phyloP scores from a whole-genome alignment of 1,140 invertebrate species.

The Drosophila teissieri region DNA sequence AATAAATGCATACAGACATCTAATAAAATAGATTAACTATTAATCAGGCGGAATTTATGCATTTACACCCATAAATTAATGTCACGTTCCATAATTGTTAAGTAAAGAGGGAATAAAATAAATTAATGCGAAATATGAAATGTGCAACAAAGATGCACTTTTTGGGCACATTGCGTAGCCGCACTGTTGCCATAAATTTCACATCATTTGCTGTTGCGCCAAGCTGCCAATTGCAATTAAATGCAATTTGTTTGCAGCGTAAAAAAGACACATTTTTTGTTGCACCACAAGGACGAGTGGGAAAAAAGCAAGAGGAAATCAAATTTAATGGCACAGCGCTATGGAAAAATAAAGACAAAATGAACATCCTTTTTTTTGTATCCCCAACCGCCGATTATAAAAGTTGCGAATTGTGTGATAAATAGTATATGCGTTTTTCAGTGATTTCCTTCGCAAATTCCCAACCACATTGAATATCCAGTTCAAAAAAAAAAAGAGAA shows the following conservation, averaged over 20 bases:
- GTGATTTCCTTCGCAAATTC: slow-evolving; percentile 15
- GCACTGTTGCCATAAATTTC: slow-evolving; percentile 32
- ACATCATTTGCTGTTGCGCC: slow-evolving; percentile 36
- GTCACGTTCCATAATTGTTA: background rate
- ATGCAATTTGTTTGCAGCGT: slow-evolving; percentile 26
- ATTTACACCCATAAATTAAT: slow-evolving; percentile 22
- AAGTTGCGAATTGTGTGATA: slow-evolving; percentile 29
- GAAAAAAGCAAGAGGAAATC: slow-evolving; percentile 17
- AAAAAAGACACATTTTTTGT: slow-evolving; percentile 16
- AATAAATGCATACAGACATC: background rate
- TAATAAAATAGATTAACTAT: slow-evolving; percentile 8
- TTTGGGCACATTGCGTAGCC: slow-evolving; percentile 7
- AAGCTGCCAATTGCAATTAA: slow-evolving; percentile 45
- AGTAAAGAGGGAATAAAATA: slow-evolving; percentile 1
- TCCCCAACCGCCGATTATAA: slow-evolving; percentile 6
- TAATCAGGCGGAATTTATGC: background rate
- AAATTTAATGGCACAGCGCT: slow-evolving; percentile 28
- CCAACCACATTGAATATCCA: slow-evolving; percentile 10
- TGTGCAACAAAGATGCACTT: slow-evolving; percentile 33
- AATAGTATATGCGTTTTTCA: slow-evolving; percentile 16
- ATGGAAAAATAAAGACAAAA: slow-evolving; percentile 18
- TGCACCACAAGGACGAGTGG: background rate
- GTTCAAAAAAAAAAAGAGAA: slow-evolving; percentile 14
- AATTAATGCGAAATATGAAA: slow-evolving; percentile 22
- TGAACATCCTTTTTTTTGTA: slow-evolving; percentile 5